phyloP scores from a whole-genome alignment of 2,113 vertebrate genomes.

The Mobula hypostoma region DNA sequence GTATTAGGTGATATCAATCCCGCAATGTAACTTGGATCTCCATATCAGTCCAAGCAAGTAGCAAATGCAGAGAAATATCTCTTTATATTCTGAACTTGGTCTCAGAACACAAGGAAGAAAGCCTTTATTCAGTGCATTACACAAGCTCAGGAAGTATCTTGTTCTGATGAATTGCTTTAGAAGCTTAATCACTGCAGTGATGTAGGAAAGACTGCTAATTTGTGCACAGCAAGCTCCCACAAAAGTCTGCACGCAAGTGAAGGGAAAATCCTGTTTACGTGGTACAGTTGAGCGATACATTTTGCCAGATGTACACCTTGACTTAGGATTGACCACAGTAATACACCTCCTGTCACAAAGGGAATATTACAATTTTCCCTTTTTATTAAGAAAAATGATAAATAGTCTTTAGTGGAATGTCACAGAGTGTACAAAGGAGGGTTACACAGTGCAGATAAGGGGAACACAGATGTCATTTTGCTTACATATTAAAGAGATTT shows the following conservation, averaged over 20 bases:
- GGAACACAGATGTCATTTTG: constrained; percentile 41
- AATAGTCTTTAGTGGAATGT: constrained; percentile 34
- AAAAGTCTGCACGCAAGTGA: background rate
- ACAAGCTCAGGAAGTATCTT: background rate
- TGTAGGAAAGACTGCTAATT: background rate
- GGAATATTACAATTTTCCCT: constrained; percentile 1
- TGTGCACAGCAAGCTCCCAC: background rate
- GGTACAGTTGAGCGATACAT: background rate
- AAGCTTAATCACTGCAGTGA: background rate
- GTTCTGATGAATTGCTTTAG: background rate
- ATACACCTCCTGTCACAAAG: background rate
- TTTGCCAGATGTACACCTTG: background rate
- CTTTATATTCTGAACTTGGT: background rate
- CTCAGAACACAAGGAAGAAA: background rate
- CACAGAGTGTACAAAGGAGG: constrained; percentile 32
- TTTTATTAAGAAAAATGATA: constrained; percentile 23
- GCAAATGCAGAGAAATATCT: background rate
- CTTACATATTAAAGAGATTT: constrained; percentile 46
- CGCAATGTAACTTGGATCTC: background rate
- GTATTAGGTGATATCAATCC: background rate
- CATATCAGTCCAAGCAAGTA: background rate
- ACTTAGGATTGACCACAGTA: background rate
- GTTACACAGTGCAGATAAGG: constrained; percentile 23
- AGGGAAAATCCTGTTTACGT: background rate
- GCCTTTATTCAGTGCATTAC: background rate